Evolutionary conservation across 1,140 invertebrate species (phyloP).

Genomic region (Coelopa frigida): DNA sequence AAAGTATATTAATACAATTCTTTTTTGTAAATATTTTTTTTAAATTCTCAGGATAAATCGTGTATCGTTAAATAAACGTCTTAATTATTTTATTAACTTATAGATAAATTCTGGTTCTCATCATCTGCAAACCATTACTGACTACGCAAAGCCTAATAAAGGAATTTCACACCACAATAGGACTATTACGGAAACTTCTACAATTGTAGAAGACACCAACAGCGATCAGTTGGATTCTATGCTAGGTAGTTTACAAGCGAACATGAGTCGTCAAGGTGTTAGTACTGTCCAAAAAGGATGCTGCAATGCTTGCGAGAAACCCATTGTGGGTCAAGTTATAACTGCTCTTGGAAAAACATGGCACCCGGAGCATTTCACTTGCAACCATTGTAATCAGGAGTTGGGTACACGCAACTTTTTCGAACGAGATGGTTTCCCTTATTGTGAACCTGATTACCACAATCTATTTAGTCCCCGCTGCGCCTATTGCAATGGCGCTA

Average conservation of each 20-base stretch:
- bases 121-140: constrained; percentile 55
- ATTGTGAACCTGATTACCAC: constrained; percentile 98
- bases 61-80: neutral
- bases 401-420: constrained; percentile 98
- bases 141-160: constrained; percentile 67
- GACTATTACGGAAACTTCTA: constrained; percentile 45
- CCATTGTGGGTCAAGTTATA: constrained; percentile 90
- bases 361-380: constrained; percentile 99
- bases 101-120: constrained; percentile 54
- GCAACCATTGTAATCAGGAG: constrained; percentile 93
- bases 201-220: constrained; percentile 34
- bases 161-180: constrained; percentile 48
- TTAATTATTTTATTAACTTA: constrained; percentile 15
- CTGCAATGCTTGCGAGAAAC: constrained; percentile 95
- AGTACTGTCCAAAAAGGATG: constrained; percentile 96
- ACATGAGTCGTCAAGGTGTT: constrained; percentile 95
- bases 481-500: constrained; percentile 96
- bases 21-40: neutral
- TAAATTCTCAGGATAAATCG: neutral
- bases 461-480: constrained; percentile 96
- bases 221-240: constrained; percentile 80
- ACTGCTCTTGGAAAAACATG: constrained; percentile 97
- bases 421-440: constrained; percentile 91
- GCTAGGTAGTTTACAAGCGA: constrained; percentile 67
- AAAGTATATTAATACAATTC: neutral